phyloP scores from a whole-genome alignment of 2,888 invertebrate species.

The Margaritifera margaritifera region DNA sequence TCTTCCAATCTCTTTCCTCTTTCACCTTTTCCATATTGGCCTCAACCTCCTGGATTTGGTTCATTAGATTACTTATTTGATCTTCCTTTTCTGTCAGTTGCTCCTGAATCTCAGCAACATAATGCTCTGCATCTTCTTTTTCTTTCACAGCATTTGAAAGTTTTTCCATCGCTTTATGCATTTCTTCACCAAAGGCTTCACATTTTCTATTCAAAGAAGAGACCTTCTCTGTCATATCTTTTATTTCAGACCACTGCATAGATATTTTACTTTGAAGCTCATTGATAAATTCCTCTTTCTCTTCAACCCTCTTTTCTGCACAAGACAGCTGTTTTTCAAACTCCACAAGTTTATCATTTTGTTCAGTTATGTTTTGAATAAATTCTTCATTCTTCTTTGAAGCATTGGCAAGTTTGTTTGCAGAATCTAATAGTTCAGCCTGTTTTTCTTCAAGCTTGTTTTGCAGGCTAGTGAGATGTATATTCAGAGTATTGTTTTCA shows the following conservation, averaged over 20 bases:
- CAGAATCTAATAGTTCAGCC: slow-evolving; percentile 9
- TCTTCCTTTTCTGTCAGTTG: slow-evolving; percentile 26
- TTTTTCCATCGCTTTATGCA: slow-evolving; percentile 12
- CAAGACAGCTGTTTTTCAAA: slow-evolving; percentile 19
- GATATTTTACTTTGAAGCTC: neutral
- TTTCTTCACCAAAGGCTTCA: slow-evolving; percentile 3
- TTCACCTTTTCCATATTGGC: slow-evolving; percentile 26
- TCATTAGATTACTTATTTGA: slow-evolving; percentile 29
- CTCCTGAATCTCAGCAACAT: slow-evolving; percentile 11
- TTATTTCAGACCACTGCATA: neutral
- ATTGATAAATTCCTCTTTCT: slow-evolving; percentile 1
- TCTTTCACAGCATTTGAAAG: slow-evolving; percentile 11
- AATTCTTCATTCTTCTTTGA: neutral
- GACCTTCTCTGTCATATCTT: neutral
- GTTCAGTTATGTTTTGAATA: slow-evolving; percentile 21
- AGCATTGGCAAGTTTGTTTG: no score
- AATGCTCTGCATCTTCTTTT: neutral
- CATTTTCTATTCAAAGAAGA: slow-evolving; percentile 1
- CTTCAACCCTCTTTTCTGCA: slow-evolving; percentile 26
- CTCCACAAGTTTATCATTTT: slow-evolving; percentile 26
- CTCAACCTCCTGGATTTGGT: slow-evolving; percentile 35
- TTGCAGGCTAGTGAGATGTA: slow-evolving; percentile 13
- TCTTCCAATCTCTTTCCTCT: slow-evolving; percentile 31
- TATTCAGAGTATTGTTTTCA: slow-evolving; percentile 13
- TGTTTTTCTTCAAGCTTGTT: slow-evolving; percentile 13